Evolutionary conservation across 2,888 invertebrate genomes (phyloP), one percentile per base, ranked within the genome.

Genomic region (Acanthococcus lagerstroemiae): DNA sequence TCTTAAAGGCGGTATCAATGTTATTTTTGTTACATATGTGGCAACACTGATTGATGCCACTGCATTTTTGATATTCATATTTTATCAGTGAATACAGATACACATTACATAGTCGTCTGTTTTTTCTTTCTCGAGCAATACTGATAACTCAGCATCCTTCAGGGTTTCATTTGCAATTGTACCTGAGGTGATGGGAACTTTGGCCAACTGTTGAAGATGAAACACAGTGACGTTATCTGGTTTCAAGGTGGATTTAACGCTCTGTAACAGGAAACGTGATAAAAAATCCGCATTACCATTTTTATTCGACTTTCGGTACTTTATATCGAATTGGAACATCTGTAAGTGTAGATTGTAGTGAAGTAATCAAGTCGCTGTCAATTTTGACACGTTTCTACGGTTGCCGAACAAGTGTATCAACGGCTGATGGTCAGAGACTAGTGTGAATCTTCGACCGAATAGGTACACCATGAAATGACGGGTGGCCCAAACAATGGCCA

Each of bases 401-500:
- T 50, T 50, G 27, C 52, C 15, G 7, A 63, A 63, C 22, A 63
- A 30, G 15, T 1, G 19, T 30, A 19, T 17, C n/a, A n/a, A n/a
- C n/a, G n/a, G n/a, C n/a, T n/a, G n/a, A n/a, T n/a, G 21, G 24
- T 57, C 54, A 4, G 30, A 22, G 15, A 54, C 24, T 6, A 63
- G 15, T 1, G 7, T 52, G 24, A 63, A 63, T 19, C 17, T 21
- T 1, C 52, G 30, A 2, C 54, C 63, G 54, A 21, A 24, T 3
- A 52, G 22, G n/a, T 54, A 63, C 1, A 54, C 15, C 15, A 30
- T 54, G 15, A 52, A 52, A 22, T 63, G 52, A 7, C 37, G 52
- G 2, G 30, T 12, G 1, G 30, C 63, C 57, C 63, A 63, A 37
- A 66, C 46, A 5, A 70, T 67, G 12, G 69, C 68, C 15, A 66